phyloP scores from a whole-genome alignment of 2,113 vertebrate species.

The Chrysochloris asiatica region DNA sequence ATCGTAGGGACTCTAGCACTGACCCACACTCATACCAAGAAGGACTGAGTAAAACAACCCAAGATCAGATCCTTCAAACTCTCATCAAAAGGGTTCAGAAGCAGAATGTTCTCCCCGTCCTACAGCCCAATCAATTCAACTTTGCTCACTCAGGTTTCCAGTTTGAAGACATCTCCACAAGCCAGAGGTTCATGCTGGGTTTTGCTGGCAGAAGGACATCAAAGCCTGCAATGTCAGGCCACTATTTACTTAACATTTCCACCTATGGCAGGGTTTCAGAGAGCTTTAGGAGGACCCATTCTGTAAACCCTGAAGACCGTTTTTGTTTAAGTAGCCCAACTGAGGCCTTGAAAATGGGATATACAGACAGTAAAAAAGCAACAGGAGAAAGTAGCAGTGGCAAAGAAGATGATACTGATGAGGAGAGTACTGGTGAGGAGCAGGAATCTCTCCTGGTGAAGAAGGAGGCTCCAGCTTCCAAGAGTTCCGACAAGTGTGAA shows the following conservation, averaged over 20 bases:
- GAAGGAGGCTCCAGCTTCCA: slow-evolving; percentile 78
- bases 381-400: slow-evolving; percentile 71
- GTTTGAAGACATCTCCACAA: slow-evolving; percentile 81
- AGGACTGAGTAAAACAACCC: slow-evolving; percentile 88
- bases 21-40: slow-evolving; percentile 83
- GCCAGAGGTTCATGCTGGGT: slow-evolving; percentile 88
- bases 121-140: slow-evolving; percentile 84
- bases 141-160: slow-evolving; percentile 82
- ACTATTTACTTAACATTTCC: slow-evolving; percentile 97
- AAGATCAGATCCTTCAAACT: slow-evolving; percentile 92
- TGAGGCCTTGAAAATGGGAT: slow-evolving; percentile 81
- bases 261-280: slow-evolving; percentile 96
- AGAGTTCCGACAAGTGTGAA: slow-evolving; percentile 49
- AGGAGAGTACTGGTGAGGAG: slow-evolving; percentile 79
- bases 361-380: slow-evolving; percentile 76
- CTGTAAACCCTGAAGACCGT: slow-evolving; percentile 74
- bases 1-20: slow-evolving; percentile 64
- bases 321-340: slow-evolving; percentile 77
- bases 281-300: slow-evolving; percentile 86
- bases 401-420: slow-evolving; percentile 75
- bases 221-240: slow-evolving; percentile 96
- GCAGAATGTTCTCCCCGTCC: slow-evolving; percentile 79
- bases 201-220: slow-evolving; percentile 90
- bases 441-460: slow-evolving; percentile 64
- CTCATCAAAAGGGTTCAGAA: slow-evolving; percentile 89